Conservation (phyloP, 2,888 invertebrate species). For the Ichneumoninae sp. region DNA sequence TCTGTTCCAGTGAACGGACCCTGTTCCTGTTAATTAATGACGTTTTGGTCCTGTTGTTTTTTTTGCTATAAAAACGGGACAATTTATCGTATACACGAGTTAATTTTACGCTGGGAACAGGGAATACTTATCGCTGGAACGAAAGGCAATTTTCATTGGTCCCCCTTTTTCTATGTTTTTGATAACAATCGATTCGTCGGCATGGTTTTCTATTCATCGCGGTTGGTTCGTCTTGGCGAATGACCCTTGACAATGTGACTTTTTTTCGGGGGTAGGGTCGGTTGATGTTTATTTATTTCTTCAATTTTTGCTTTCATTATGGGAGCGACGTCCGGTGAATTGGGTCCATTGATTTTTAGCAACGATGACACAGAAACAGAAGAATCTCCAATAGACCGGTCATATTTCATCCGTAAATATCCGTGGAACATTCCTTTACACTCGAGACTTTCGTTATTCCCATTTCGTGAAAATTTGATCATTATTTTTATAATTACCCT, state of each 20-base stretch:
- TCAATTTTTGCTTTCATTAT: not conserved
- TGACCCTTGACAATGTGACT: not conserved
- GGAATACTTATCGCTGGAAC: not conserved
- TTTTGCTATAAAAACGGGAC: not conserved
- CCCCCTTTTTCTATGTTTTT: not conserved
- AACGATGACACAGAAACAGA: slow-evolving; percentile 15
- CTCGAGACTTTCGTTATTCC: not conserved
- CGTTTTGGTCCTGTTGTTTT: not conserved
- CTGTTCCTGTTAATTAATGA: not conserved
- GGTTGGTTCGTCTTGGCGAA: not conserved
- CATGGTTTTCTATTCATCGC: not conserved
- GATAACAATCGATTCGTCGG: not conserved
- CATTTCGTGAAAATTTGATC: too few species aligned
- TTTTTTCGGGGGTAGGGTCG: not conserved
- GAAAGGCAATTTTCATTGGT: not conserved
- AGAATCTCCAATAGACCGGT: not conserved
- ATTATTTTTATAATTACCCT: too few species aligned
- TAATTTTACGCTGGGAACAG: not conserved
- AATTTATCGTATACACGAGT: not conserved
- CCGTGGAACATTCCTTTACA: not conserved
- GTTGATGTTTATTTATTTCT: slow-evolving; percentile 7
- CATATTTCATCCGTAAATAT: not conserved
- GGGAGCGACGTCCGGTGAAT: not conserved
- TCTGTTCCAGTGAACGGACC: not conserved
- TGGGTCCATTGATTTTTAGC: slow-evolving; percentile 37